These are phyloP conservation scores for Argyrosomus regius DNA, from an alignment of 2,797 vertebrate genomes.

Conservation along the genomic window DNA sequence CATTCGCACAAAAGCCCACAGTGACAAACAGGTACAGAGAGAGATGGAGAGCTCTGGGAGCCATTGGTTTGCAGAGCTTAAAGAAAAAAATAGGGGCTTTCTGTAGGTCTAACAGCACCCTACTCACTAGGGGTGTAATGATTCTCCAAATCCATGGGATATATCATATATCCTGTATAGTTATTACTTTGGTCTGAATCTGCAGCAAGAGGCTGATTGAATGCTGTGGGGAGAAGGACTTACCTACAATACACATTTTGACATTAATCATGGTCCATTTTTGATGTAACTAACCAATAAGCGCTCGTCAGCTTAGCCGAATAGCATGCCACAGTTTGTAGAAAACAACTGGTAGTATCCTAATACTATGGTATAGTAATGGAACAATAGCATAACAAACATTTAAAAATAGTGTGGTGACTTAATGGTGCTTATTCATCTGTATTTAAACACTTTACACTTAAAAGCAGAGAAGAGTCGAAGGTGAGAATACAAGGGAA, in stretches of 20 bases:
- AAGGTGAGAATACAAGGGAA: constrained; percentile 56
- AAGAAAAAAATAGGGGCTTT: neutral
- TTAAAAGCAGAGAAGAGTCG: neutral
- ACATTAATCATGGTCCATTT: too few species aligned
- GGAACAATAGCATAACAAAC: neutral
- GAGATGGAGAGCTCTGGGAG: neutral
- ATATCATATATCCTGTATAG: too few species aligned
- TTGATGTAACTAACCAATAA: too few species aligned
- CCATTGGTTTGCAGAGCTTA: neutral
- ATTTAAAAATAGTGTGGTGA: neutral
- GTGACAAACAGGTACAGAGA: constrained; percentile 4
- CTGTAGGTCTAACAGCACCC: neutral
- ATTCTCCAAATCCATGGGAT: too few species aligned
- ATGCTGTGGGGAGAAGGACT: too few species aligned
- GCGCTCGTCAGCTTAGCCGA: too few species aligned
- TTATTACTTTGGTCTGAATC: too few species aligned
- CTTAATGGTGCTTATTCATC: neutral
- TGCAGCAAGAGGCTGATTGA: too few species aligned
- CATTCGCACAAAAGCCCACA: constrained; percentile 20
- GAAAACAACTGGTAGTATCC: neutral
- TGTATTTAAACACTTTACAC: constrained; percentile 1
- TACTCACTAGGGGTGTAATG: constrained; percentile 1
- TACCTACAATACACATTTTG: too few species aligned
- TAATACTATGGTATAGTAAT: neutral
- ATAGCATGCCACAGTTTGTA: too few species aligned